phyloP scores from a whole-genome alignment of 92 coral and sea anemone species.

The Palythoa heliodiscus region DNA sequence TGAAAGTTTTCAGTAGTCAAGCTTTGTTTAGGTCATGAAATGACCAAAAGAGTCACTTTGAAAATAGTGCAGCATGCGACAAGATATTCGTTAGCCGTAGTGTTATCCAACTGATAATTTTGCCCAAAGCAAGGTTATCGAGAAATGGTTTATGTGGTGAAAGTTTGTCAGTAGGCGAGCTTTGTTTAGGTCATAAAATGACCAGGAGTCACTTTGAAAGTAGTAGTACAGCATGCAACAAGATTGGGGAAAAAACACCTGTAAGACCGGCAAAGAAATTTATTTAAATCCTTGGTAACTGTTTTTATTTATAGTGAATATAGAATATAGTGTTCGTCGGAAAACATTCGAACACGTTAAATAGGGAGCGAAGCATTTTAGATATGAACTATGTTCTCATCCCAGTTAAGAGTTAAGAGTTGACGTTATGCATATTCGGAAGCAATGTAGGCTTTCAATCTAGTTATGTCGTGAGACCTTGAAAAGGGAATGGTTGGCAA shows the following conservation, averaged over 20 bases:
- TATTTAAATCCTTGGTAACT: constrained; percentile 15
- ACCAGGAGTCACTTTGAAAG: not conserved
- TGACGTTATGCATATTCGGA: no score
- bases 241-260: not conserved
- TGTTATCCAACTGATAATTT: no score
- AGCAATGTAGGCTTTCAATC: no score
- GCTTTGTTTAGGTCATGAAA: constrained; percentile 20
- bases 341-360: not conserved
- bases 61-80: not conserved
- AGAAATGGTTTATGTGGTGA: not conserved
- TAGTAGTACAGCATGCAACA: not conserved
- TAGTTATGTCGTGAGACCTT: no score
- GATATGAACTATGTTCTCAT: not conserved
- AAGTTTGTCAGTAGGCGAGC: not conserved
- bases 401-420: not conserved
- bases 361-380: not conserved
- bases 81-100: no score
- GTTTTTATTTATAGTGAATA: not conserved
- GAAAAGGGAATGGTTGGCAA: no score
- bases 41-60: not conserved
- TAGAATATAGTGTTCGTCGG: not conserved
- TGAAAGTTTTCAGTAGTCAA: not conserved
- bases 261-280: not conserved
- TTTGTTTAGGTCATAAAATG: constrained; percentile 27
- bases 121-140: not conserved